phyloP scores from a whole-genome alignment of 2,888 invertebrate species.

The Luperina nickerlii region DNA sequence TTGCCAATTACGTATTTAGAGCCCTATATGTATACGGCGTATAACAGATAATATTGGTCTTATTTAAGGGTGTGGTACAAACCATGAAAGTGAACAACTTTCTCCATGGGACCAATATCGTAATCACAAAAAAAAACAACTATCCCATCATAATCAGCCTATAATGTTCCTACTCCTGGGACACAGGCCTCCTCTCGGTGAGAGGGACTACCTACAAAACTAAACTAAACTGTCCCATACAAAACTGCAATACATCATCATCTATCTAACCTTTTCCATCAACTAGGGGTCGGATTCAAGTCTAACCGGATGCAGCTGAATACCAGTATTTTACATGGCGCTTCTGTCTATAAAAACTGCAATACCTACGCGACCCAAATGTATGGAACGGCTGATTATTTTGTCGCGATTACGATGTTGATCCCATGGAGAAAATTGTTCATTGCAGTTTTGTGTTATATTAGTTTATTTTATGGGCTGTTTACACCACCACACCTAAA shows the following conservation, averaged over 20 bases:
- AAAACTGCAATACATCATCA: background rate
- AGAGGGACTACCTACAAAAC: too few species aligned
- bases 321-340: too few species aligned
- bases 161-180: too few species aligned
- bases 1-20: slow-evolving; percentile 44
- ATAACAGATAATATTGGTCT: background rate
- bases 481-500: background rate
- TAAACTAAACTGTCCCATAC: background rate
- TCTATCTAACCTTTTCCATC: too few species aligned
- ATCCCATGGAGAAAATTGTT: background rate
- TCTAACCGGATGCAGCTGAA: too few species aligned
- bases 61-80: background rate
- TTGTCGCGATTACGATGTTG: background rate
- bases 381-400: background rate
- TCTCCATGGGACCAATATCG: too few species aligned
- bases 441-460: too few species aligned
- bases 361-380: background rate
- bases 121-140: too few species aligned
- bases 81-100: background rate
- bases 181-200: too few species aligned
- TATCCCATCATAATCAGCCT: background rate
- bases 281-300: too few species aligned
- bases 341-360: too few species aligned
- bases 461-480: too few species aligned
- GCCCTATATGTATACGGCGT: slow-evolving; percentile 36